Evolutionary conservation across 1,140 invertebrate genomes (phyloP).

Genomic region (Phortica variegata): DNA sequence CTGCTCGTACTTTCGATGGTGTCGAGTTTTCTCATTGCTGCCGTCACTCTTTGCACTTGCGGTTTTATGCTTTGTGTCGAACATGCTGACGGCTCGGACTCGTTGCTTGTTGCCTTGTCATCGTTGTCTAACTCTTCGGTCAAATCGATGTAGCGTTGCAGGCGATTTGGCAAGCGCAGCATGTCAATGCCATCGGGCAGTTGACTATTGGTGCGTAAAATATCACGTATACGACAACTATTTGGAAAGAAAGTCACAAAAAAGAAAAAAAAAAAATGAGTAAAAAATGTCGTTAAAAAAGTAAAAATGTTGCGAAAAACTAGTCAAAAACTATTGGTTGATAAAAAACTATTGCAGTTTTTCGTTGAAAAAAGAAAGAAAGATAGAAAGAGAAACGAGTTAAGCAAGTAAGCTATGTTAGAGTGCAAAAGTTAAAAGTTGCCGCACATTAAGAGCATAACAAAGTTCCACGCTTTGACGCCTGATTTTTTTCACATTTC

Average conservation of each 20-base stretch:
- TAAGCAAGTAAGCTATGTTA: too few relatives aligned
- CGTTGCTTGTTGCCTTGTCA: conserved; percentile 7
- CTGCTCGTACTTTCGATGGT: conserved; percentile 18
- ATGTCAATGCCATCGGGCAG: conserved; percentile 71
- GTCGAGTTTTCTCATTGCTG: conserved; percentile 22
- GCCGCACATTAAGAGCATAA: too few relatives aligned
- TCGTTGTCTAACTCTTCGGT: conserved; percentile 62
- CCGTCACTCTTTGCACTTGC: conserved; percentile 7
- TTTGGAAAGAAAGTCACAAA: background rate
- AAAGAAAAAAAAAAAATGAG: background rate
- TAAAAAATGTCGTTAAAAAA: background rate
- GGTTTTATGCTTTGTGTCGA: conserved; percentile 1
- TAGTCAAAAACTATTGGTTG: too few relatives aligned
- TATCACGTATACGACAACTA: conserved; percentile 67
- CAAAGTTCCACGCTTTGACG: too few relatives aligned
- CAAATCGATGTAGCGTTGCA: conserved; percentile 74
- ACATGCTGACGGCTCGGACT: background rate
- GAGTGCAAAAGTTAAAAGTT: too few relatives aligned
- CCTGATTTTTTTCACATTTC: too few relatives aligned
- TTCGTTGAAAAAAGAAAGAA: too few relatives aligned
- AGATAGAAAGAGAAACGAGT: too few relatives aligned
- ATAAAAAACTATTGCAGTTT: too few relatives aligned
- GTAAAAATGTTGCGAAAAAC: conserved; percentile 2
- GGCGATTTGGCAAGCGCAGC: conserved; percentile 64
- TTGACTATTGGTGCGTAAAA: conserved; percentile 67